These are phyloP conservation scores for Scylla paramamosain DNA, from an alignment of 1,140 invertebrate species.

Conservation along the genomic window DNA sequence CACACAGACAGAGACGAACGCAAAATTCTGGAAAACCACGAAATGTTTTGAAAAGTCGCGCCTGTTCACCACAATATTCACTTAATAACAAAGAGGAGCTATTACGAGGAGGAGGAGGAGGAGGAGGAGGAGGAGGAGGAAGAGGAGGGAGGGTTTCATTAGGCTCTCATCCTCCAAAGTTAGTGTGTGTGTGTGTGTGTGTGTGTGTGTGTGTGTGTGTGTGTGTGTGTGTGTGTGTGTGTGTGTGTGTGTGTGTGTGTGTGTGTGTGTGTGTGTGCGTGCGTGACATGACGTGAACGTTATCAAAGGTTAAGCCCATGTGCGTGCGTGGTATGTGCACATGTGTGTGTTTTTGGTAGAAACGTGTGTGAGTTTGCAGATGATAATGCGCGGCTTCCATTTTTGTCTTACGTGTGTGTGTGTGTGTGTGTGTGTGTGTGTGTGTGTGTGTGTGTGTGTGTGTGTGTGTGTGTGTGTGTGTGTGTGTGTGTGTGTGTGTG, in stretches of 20 bases:
- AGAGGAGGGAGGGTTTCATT: background rate
- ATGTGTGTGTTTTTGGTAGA: background rate
- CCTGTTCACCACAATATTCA: no score
- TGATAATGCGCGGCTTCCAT: no score
- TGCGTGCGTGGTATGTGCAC: background rate
- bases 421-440: background rate
- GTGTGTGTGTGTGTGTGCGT: background rate
- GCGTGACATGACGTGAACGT: background rate
- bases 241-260: background rate
- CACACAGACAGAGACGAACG: no score
- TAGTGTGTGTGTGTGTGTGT: background rate
- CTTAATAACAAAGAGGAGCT: background rate
- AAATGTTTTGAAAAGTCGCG: no score
- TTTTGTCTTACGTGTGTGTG: background rate
- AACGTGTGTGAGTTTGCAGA: no score
- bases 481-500: conserved; percentile 1
- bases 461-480: background rate
- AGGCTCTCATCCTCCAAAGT: background rate
- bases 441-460: no score
- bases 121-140: background rate
- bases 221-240: background rate
- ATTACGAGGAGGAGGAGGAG: background rate
- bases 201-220: background rate
- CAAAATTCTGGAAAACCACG: no score
- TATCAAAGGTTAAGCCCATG: background rate